Percentiles rank a stretch among this genome's conserved stretches.
These are phyloP conservation scores for Coregonus sp. DNA, from an alignment of 2,797 vertebrate genomes.

Conservation along the genomic window DNA sequence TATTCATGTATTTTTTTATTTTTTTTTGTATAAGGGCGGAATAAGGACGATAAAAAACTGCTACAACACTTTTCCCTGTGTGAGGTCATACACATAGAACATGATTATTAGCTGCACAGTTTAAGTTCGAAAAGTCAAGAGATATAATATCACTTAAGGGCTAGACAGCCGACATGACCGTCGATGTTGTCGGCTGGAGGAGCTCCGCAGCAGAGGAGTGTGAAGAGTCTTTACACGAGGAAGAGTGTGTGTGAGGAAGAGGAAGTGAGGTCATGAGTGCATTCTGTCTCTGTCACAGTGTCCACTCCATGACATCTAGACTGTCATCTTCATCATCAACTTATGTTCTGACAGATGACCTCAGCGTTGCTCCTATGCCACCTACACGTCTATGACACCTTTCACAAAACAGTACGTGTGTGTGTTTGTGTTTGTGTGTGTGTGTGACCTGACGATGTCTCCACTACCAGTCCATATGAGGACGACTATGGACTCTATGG, in stretches of 20 bases:
- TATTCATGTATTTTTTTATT: conserved; percentile 51
- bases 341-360: background rate
- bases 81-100: conserved; percentile 71
- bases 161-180: conserved; percentile 79
- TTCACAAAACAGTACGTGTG: conserved; percentile 8
- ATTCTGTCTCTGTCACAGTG: background rate
- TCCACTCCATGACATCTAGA: background rate
- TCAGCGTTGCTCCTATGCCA: conserved; percentile 39
- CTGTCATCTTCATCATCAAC: background rate
- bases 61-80: conserved; percentile 74
- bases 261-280: conserved; percentile 58
- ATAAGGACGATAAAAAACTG: conserved; percentile 70
- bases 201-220: conserved; percentile 72
- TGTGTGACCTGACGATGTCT: background rate
- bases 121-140: conserved; percentile 77
- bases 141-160: conserved; percentile 73
- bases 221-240: conserved; percentile 82
- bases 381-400: conserved; percentile 15
- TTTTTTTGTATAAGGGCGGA: conserved; percentile 37
- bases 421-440: conserved; percentile 35
- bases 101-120: conserved; percentile 85
- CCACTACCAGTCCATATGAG: conserved; percentile 20
- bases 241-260: conserved; percentile 48
- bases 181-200: conserved; percentile 62
- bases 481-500: conserved; percentile 66